Conservation (phyloP, 2,797 vertebrate species). For the Gymnocypris eckloni region DNA sequence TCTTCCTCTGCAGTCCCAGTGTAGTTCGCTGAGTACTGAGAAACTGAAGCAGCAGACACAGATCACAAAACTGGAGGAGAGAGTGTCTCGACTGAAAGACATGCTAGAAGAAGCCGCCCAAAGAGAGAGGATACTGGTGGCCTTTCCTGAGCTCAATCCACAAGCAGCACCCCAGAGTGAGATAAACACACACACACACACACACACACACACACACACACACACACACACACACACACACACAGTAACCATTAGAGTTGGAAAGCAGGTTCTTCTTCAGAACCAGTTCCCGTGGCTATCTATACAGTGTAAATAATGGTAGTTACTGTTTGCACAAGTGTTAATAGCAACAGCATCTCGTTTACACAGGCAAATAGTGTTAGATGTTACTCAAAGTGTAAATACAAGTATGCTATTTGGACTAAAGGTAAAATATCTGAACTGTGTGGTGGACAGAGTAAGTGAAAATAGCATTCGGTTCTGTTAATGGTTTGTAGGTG, state of each 20-base stretch:
- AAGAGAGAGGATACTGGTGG: conserved; percentile 86
- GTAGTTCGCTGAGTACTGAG: conserved; percentile 73
- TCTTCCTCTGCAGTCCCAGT: conserved; percentile 74
- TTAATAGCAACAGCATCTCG: neutral
- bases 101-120: conserved; percentile 73
- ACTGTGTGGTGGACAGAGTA: neutral
- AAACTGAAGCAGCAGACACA: conserved; percentile 77
- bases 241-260: too few species aligned
- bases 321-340: neutral
- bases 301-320: neutral
- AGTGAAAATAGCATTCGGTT: neutral
- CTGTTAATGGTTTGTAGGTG: neutral
- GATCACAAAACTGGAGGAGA: conserved; percentile 68
- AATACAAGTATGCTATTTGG: neutral
- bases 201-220: too few species aligned
- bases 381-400: neutral
- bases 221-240: too few species aligned
- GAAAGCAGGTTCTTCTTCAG: neutral
- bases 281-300: neutral
- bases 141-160: conserved; percentile 87
- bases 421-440: neutral
- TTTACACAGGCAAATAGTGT: neutral
- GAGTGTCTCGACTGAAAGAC: conserved; percentile 70
- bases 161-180: conserved; percentile 83
- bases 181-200: conserved; percentile 48